Conservation (phyloP, 2,113 vertebrate genomes). For the rat (Rattus norvegicus) region DNA sequence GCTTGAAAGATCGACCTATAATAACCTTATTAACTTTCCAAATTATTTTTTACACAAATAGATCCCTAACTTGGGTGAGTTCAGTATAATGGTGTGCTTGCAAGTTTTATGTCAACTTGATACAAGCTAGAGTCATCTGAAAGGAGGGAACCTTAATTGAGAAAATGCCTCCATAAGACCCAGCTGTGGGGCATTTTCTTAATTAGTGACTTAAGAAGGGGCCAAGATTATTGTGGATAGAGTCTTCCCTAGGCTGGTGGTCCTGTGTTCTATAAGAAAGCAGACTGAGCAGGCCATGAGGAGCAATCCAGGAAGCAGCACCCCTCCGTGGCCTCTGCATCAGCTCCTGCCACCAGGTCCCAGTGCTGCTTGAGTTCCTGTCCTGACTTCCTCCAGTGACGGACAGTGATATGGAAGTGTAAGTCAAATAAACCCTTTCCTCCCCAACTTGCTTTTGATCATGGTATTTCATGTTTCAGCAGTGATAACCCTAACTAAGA, state of each 20-base stretch:
- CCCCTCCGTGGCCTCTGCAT: not conserved
- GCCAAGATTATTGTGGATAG: not conserved
- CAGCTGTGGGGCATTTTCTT: not conserved
- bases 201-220: not conserved
- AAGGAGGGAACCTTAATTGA: not conserved
- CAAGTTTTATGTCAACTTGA: not conserved
- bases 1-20: not conserved
- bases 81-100: not conserved
- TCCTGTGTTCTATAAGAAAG: not conserved
- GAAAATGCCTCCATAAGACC: too few species aligned
- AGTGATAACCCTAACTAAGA: not conserved
- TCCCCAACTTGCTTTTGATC: not conserved
- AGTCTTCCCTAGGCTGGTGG: not conserved
- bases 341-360: not conserved
- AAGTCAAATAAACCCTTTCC: not conserved
- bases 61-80: not conserved
- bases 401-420: not conserved
- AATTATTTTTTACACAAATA: not conserved
- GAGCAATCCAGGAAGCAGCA: not conserved
- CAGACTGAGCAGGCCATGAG: not conserved
- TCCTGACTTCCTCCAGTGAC: not conserved
- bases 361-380: not conserved
- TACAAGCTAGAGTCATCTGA: not conserved
- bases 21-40: slow-evolving; percentile 14
- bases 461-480: not conserved